Evolutionary conservation across 2,888 invertebrate genomes (phyloP).

Genomic region (Galeruca laticollis): DNA sequence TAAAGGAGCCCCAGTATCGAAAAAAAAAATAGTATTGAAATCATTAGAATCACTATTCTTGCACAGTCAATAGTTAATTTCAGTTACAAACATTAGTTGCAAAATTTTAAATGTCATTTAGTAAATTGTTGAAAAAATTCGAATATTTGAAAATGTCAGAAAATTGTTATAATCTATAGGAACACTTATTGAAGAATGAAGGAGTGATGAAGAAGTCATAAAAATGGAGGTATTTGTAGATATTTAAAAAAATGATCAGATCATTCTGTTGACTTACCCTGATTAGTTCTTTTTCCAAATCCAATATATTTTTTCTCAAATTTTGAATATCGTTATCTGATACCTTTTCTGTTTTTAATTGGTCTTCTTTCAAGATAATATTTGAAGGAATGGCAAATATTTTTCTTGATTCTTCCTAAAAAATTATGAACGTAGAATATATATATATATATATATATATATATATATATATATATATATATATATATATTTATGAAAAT

Average conservation of each 20-base stretch:
- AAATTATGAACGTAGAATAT: slow-evolving; percentile 13
- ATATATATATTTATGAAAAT: too few relatives aligned
- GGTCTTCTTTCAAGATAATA: slow-evolving; percentile 41
- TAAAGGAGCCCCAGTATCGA: too few relatives aligned
- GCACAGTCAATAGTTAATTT: too few relatives aligned
- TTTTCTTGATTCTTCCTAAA: slow-evolving; percentile 38
- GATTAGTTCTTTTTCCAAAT: slow-evolving; percentile 35
- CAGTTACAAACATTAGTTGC: too few relatives aligned
- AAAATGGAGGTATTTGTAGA: background rate
- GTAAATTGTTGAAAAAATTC: too few relatives aligned
- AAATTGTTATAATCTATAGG: too few relatives aligned
- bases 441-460: background rate
- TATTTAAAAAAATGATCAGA: background rate
- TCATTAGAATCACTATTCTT: too few relatives aligned
- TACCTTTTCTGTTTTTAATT: slow-evolving; percentile 25
- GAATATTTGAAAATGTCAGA: too few relatives aligned
- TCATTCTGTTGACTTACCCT: slow-evolving; percentile 25
- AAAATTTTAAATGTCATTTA: background rate
- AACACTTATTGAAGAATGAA: background rate
- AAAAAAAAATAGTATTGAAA: too few relatives aligned
- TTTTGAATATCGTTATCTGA: slow-evolving; percentile 35
- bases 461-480: too few relatives aligned
- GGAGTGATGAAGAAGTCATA: background rate
- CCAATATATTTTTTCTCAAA: slow-evolving; percentile 34
- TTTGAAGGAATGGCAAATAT: slow-evolving; percentile 44